phyloP scores from a whole-genome alignment of 2,797 vertebrate genomes.

The Calcarius lapponicus region DNA sequence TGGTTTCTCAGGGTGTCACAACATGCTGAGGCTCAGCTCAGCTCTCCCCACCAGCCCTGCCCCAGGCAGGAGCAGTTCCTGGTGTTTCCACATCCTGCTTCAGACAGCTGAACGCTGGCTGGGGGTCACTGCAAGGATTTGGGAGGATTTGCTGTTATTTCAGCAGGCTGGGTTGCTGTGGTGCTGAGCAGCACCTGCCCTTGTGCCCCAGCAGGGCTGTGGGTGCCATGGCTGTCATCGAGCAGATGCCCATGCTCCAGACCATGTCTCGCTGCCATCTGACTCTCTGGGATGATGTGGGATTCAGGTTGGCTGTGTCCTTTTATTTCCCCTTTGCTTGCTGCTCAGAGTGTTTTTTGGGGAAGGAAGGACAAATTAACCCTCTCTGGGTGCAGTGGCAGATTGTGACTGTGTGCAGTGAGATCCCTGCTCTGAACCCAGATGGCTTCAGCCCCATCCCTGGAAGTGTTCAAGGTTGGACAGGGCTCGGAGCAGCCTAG shows the following conservation, averaged over 20 bases:
- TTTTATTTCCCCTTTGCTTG: background rate
- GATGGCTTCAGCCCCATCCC: background rate
- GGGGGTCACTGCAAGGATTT: background rate
- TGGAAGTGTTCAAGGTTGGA: background rate
- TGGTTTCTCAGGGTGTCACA: background rate
- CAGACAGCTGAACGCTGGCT: fast-evolving
- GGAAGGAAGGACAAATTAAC: background rate
- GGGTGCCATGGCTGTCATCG: fast-evolving
- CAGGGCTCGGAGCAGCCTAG: background rate
- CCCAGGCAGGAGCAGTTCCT: background rate
- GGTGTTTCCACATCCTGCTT: background rate
- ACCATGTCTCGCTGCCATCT: fast-evolving
- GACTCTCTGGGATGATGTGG: background rate
- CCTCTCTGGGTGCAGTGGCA: background rate
- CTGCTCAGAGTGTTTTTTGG: background rate
- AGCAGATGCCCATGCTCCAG: background rate
- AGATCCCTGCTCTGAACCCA: background rate
- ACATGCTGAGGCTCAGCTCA: background rate
- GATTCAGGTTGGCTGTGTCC: background rate
- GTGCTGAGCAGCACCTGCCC: background rate
- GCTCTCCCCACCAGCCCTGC: background rate
- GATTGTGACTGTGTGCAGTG: background rate
- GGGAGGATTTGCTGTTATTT: background rate
- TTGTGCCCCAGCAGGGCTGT: fast-evolving
- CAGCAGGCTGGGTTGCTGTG: background rate